Percentiles rank a stretch among this genome's conserved stretches.
Evolutionary conservation across 1,140 invertebrate genomes (phyloP).

Genomic region (Brachionus angularis): DNA sequence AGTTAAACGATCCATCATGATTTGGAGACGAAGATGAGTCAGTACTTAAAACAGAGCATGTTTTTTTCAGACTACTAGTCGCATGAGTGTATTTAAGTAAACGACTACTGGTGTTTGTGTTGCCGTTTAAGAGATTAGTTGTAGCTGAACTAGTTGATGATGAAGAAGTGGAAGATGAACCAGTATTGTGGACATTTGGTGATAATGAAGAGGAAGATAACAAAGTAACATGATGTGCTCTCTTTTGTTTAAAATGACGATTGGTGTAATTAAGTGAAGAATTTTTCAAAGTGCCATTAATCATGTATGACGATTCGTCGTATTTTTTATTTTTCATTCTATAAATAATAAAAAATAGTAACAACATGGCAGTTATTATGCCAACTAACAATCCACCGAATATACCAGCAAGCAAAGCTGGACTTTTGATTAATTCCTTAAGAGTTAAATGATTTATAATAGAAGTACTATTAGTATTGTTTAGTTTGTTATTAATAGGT

Average conservation of each 20-base stretch:
- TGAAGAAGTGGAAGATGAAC: neutral
- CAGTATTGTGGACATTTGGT: slow-evolving; percentile 26
- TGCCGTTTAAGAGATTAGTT: slow-evolving; percentile 15
- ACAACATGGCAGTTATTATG: neutral
- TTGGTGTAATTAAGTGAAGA: neutral
- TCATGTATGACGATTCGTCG: neutral
- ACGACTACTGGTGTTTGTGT: slow-evolving; percentile 1
- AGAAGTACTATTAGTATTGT: neutral
- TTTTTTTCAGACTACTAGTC: slow-evolving; percentile 24
- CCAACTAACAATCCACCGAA: slow-evolving; percentile 33
- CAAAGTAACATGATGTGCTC: slow-evolving; percentile 13
- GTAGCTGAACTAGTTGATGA: slow-evolving; percentile 28
- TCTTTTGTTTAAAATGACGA: slow-evolving; percentile 8
- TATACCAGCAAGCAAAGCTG: slow-evolving; percentile 11
- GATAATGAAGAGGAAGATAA: slow-evolving; percentile 32
- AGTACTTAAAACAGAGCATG: slow-evolving; percentile 20
- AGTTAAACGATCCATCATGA: slow-evolving; percentile 40
- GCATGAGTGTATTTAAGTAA: slow-evolving; percentile 24
- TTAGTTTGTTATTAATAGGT: neutral
- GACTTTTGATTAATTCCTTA: slow-evolving; percentile 35
- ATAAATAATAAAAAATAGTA: slow-evolving; percentile 35
- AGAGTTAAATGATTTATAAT: neutral
- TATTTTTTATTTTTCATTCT: slow-evolving; percentile 9
- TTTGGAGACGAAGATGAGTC: slow-evolving; percentile 35
- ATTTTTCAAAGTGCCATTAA: neutral